Base-by-base conservation (phyloP, 2,113 vertebrate genomes). In the Triplophysa dalaica region DNA sequence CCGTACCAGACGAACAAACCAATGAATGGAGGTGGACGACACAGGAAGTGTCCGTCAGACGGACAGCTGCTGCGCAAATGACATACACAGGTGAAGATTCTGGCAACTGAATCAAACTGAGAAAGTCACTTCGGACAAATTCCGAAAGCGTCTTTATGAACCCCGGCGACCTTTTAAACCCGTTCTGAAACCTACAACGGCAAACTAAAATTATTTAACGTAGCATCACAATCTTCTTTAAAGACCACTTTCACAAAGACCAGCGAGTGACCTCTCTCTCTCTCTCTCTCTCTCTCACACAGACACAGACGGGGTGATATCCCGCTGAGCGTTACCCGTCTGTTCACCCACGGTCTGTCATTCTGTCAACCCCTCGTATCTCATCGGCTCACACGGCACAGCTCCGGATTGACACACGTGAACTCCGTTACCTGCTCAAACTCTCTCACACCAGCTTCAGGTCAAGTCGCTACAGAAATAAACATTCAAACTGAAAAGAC, bases 331-430 rank as follows among this genome's bases (percentile, higher is more conserved):
- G 24, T 77, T 77, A 62, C 21, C 52, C 67, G 54, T 13, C 29
- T 5, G 26, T 64, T 64, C 72, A 45, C 62, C 78, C 65, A 4
- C 29, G 7, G 12, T 66, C 70, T 58, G 60, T 63, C 70, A 72
- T 50, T 70, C 58, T 76, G 70, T 48, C 70, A 75, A 19, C 45
- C 62, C 56, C 76, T 62, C 69, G 43, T 82, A 67, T 62, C 70
- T 74, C 75, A 68, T 52, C 81, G 63, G 70, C 45, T 41, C 21
- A 16, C 69, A 62, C 60, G 13, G 22, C 58, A 63, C 60, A 38
- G 61, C 4, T 26, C 60, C 19, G 26, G 50, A 69, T 69, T 43
- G 22, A 65, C 77, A 83, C 80, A 79, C n/a, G 45, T 63, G 52
- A 62, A 82, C 77, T 26, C 58, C 2, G 17, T 75, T 50, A 84